Conservation (phyloP, 2,797 vertebrate species). For the Pantherophis vulpinus region DNA sequence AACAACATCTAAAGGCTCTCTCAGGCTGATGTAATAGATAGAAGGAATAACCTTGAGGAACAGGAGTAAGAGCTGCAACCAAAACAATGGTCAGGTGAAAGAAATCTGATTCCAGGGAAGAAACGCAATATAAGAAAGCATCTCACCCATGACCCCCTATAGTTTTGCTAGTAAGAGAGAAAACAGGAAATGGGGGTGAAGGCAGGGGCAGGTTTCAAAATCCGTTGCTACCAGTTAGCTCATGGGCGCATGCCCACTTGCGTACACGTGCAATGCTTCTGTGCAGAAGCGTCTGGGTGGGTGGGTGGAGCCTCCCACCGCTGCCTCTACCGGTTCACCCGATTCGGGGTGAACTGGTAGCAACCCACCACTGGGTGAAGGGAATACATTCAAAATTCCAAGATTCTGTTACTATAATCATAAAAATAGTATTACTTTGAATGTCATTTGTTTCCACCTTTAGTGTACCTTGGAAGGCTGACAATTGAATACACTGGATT, state of each 20-base stretch:
- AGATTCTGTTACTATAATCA: not conserved
- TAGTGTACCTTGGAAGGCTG: not conserved
- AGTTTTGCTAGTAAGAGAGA: not conserved
- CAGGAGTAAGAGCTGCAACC: not conserved
- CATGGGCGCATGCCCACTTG: too few relatives aligned
- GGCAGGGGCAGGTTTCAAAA: too few relatives aligned
- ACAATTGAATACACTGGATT: not conserved
- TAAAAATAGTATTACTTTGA: not conserved
- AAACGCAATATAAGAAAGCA: not conserved
- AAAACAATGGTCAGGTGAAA: not conserved
- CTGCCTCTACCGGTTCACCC: too few relatives aligned
- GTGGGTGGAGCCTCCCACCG: too few relatives aligned
- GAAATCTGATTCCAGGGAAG: not conserved
- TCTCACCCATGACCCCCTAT: not conserved
- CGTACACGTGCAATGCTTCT: too few relatives aligned
- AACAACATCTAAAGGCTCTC: not conserved
- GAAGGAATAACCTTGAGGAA: not conserved
- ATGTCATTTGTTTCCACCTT: not conserved
- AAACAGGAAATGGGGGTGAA: not conserved
- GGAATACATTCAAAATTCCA: not conserved
- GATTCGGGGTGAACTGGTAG: too few relatives aligned
- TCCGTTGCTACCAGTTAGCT: too few relatives aligned
- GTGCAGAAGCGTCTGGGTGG: too few relatives aligned
- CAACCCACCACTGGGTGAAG: too few relatives aligned
- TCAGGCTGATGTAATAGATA: not conserved